A percentile compares a stretch with the other conserved stretches of the same genome.
Conservation (phyloP, 2,113 vertebrate species). For the Oryzias celebensis region DNA sequence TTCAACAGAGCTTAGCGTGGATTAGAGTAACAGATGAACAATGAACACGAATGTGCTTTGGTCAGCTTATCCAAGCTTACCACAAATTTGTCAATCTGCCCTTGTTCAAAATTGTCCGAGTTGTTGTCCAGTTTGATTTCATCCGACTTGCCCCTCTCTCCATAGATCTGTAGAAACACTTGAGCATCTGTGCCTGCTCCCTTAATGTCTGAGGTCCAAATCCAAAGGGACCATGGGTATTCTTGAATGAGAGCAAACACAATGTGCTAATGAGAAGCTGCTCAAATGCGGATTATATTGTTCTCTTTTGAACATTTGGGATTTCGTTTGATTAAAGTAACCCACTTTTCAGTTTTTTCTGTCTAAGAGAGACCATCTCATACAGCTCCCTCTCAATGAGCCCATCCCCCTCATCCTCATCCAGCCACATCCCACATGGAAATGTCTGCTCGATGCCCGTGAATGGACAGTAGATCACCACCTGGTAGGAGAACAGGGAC, state of each 20-base stretch:
- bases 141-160: constrained; percentile 90
- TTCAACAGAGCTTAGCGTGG: not conserved
- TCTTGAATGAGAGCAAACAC: constrained; percentile 68
- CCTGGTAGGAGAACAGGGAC: constrained; percentile 68
- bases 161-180: constrained; percentile 93
- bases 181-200: constrained; percentile 93
- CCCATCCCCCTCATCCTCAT: constrained; percentile 92
- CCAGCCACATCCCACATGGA: constrained; percentile 90
- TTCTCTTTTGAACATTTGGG: not conserved
- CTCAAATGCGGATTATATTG: not conserved
- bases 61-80: constrained; percentile 64
- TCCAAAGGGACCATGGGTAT: constrained; percentile 93
- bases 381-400: constrained; percentile 93
- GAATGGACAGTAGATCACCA: constrained; percentile 92
- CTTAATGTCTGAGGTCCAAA: constrained; percentile 93
- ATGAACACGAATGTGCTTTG: not conserved
- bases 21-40: not conserved
- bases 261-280: not conserved
- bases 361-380: constrained; percentile 93
- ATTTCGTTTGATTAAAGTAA: constrained; percentile 14
- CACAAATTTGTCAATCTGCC: constrained; percentile 89
- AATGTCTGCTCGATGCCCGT: constrained; percentile 96
- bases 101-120: constrained; percentile 93
- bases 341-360: constrained; percentile 90
- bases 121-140: constrained; percentile 92